Conservation (phyloP, 2,113 vertebrate species). For the Hiodon alosoides region DNA sequence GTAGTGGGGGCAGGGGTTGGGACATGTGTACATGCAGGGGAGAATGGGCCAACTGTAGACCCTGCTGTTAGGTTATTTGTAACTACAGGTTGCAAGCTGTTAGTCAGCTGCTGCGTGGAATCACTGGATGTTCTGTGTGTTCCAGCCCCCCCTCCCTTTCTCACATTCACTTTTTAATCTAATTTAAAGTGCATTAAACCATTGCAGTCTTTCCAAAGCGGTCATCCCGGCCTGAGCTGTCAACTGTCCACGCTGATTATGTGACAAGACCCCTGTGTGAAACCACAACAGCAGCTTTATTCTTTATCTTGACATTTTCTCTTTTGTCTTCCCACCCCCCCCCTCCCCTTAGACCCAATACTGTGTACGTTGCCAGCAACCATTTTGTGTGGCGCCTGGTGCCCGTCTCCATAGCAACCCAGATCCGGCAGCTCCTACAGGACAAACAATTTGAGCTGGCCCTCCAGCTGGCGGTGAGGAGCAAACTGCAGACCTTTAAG, state of each 20-base stretch:
- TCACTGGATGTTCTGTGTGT: neutral
- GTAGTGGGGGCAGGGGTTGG: no score
- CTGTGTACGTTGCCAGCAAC: conserved; percentile 97
- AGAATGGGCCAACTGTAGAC: neutral
- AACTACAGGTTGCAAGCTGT: neutral
- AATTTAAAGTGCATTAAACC: neutral
- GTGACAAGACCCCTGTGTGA: neutral
- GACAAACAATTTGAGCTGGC: conserved; percentile 98
- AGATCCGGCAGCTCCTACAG: conserved; percentile 93
- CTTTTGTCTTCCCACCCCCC: conserved; percentile 22
- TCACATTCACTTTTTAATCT: neutral
- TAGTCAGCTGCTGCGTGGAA: neutral
- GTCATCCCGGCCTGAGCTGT: neutral
- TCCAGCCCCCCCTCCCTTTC: neutral
- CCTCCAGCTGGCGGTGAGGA: conserved; percentile 89
- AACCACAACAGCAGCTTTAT: neutral
- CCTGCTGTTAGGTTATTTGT: neutral
- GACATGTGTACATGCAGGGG: neutral
- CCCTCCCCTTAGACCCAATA: conserved; percentile 72
- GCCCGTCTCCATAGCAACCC: conserved; percentile 89
- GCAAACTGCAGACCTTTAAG: neutral
- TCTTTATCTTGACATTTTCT: conserved; percentile 10
- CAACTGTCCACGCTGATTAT: neutral
- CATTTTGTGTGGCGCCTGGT: conserved; percentile 98
- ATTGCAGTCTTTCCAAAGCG: neutral